Percentiles rank a stretch among this genome's conserved stretches.
Conservation (phyloP, 2,797 vertebrate genomes). For the Pachyuromys duprasi region DNA sequence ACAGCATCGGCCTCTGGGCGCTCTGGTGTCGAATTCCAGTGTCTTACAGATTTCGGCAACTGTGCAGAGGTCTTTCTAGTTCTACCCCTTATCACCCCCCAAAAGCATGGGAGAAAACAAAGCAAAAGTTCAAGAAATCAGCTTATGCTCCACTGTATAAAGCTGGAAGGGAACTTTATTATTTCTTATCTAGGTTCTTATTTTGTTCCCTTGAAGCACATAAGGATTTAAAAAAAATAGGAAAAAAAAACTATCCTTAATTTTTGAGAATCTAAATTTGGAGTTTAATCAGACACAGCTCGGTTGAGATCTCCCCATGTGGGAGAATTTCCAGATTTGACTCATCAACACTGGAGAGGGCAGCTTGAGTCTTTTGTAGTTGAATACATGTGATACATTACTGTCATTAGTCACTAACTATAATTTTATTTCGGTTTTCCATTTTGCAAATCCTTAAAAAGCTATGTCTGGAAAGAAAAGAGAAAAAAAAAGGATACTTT, state of each 20-base stretch:
- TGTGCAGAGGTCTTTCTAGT: slow-evolving; percentile 6
- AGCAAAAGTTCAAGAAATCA: slow-evolving; percentile 44
- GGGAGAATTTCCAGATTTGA: slow-evolving; percentile 13
- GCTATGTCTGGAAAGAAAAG: slow-evolving; percentile 25
- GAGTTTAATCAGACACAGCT: slow-evolving; percentile 32
- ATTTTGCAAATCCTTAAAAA: slow-evolving; percentile 61
- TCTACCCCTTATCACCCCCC: not conserved
- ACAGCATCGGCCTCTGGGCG: not conserved
- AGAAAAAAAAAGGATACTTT: not conserved
- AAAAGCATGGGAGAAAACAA: slow-evolving; percentile 42
- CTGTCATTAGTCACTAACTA: slow-evolving; percentile 58
- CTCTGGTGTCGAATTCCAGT: not conserved
- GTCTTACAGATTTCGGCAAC: not conserved
- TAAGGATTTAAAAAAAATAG: not conserved
- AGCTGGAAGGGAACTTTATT: not conserved
- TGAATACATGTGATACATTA: not conserved
- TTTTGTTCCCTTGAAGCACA: slow-evolving; percentile 18
- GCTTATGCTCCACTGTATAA: not conserved
- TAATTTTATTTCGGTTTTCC: slow-evolving; percentile 36
- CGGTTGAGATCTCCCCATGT: not conserved
- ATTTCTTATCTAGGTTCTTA: slow-evolving; percentile 14
- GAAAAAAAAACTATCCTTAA: slow-evolving; percentile 26
- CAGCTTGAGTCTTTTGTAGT: not conserved
- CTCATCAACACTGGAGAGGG: not conserved
- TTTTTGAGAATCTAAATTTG: slow-evolving; percentile 59